phyloP scores from a whole-genome alignment of 1,140 invertebrate genomes.

The Meteorus sp. region DNA sequence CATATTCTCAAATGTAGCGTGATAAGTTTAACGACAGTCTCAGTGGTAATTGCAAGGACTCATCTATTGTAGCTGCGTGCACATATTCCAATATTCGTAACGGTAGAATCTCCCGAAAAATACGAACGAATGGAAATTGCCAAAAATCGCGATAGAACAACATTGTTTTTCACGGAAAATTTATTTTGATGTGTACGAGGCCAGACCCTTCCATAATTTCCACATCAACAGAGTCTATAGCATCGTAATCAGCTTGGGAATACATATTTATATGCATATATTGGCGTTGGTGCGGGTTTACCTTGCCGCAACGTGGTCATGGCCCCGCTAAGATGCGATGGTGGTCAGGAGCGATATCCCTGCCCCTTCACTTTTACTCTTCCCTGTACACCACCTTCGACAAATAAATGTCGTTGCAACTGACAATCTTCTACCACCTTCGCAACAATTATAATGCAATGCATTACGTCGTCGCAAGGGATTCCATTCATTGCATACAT shows the following conservation, averaged over 20 bases:
- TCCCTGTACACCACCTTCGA: not conserved
- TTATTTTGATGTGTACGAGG: too few relatives aligned
- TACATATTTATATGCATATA: not conserved
- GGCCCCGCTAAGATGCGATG: conserved; percentile 36
- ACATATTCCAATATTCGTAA: too few relatives aligned
- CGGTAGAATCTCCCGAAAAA: too few relatives aligned
- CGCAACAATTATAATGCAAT: conserved; percentile 19
- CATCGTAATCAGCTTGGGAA: not conserved
- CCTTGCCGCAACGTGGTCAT: conserved; percentile 51
- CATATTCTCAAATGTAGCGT: too few relatives aligned
- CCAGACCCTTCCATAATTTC: not conserved
- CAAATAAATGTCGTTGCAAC: not conserved
- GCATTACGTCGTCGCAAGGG: conserved; percentile 11
- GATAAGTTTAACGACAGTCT: too few relatives aligned
- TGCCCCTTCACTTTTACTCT: conserved; percentile 43
- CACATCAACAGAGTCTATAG: too few relatives aligned
- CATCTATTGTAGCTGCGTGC: too few relatives aligned
- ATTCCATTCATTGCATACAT: not conserved
- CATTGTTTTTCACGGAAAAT: too few relatives aligned
- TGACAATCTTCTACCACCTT: conserved; percentile 19
- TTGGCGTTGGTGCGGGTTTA: conserved; percentile 30
- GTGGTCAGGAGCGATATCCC: conserved; percentile 35
- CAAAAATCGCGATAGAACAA: too few relatives aligned
- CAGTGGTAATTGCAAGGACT: too few relatives aligned
- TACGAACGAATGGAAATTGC: too few relatives aligned